Evolutionary conservation across 2,113 vertebrate species (phyloP), one percentile per base, ranked within the genome.

Genomic region (Boleophthalmus pectinirostris): DNA sequence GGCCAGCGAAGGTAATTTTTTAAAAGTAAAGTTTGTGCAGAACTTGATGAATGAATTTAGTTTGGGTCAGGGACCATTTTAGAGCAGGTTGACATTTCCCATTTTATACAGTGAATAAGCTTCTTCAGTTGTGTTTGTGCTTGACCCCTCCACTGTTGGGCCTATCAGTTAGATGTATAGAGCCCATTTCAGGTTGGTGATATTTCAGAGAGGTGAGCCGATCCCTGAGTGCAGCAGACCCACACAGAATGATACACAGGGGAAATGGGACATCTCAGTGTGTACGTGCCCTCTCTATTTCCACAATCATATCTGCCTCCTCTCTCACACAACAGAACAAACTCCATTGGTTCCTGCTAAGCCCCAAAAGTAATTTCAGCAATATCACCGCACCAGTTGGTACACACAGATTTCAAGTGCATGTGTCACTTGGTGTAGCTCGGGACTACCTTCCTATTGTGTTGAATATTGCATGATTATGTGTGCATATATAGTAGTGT

Each of bases 281-380:
- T 60, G 71, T 71, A 35, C 65, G 66, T 15, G 10, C 66, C 70
- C 54, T 43, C 35, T 77, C 51, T 65, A 54, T 75, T 83, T 69
- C 33, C 60, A 23, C 15, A 38, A 73, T 69, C 61, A 57, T 54
- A 58, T 82, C 81, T 82, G 74, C 51, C 51, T 54, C 20, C 51
- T 54, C 21, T 20, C 20, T 54, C 51, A 20, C 8, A 54, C 20
- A 54, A 74, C 35, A 53, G 57, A 77, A 77, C 68, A 74, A 49
- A 47, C 51, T 33, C 70, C 29, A 43, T 46, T 73, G 64, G 61
- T 88, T 60, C 25, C 79, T 82, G 66, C 75, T 73, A 86, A 89
- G 71, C 79, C 78, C 79, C 78, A 78, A 78, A 87, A 82, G 80
- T 82, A 86, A 87, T 87, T 84, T 87, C 75, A 78, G 75, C 80